These are phyloP conservation scores for Glossophaga mutica DNA, from an alignment of 2,797 vertebrate genomes.

Conservation along the genomic window DNA sequence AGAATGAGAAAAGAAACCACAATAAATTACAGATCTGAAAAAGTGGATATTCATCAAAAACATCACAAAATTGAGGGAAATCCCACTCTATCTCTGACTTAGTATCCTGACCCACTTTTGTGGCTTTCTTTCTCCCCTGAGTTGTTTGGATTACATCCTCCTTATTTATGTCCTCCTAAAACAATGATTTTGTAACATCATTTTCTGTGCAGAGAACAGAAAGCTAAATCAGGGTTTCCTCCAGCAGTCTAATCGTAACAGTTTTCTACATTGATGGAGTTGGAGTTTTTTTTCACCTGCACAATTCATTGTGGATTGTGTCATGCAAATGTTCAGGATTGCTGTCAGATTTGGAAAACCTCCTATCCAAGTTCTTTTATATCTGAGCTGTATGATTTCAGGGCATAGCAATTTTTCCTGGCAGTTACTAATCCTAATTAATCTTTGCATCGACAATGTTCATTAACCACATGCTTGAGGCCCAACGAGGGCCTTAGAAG, in stretches of 20 bases:
- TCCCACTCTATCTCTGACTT: neutral
- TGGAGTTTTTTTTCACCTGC: neutral
- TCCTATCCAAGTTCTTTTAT: neutral
- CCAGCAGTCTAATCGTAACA: neutral
- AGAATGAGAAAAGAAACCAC: neutral
- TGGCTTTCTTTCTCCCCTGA: neutral
- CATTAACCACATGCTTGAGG: neutral
- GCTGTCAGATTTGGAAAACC: neutral
- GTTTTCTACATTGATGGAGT: neutral
- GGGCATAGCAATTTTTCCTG: neutral
- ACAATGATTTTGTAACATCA: neutral
- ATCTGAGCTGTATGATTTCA: neutral
- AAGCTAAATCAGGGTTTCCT: neutral
- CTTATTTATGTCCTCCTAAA: neutral
- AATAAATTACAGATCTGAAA: neutral
- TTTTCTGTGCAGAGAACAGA: neutral
- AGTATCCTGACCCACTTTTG: neutral
- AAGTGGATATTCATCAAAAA: neutral
- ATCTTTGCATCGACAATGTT: neutral
- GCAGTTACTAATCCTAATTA: conserved; percentile 21
- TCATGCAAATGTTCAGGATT: neutral
- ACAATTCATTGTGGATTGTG: neutral
- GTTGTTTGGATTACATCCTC: no score
- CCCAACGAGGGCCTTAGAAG: neutral
- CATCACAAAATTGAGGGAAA: neutral